These are phyloP conservation scores for Bettongia penicillata DNA, from an alignment of 2,113 vertebrate genomes.

Conservation along the genomic window DNA sequence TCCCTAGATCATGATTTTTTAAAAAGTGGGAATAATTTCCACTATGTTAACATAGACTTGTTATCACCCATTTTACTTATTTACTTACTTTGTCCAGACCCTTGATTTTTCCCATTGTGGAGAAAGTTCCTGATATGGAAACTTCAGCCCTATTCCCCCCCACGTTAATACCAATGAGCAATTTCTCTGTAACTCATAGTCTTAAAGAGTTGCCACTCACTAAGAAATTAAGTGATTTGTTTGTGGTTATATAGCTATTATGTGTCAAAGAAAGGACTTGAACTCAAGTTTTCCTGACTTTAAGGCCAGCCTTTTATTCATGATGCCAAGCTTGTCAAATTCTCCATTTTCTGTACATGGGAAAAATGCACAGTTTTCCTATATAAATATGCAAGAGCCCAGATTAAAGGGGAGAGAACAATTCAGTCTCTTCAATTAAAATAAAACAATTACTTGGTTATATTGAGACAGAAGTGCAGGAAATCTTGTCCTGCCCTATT, in stretches of 20 bases:
- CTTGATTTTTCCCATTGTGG: not conserved
- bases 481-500: constrained; percentile 51
- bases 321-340: not conserved
- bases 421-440: constrained; percentile 63
- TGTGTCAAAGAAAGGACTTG: not conserved
- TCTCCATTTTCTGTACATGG: constrained; percentile 61
- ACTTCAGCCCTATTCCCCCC: not conserved
- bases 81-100: not conserved
- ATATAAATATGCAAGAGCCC: constrained; percentile 42
- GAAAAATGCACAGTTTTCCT: constrained; percentile 73
- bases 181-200: not conserved
- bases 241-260: not conserved
- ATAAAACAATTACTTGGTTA: constrained; percentile 32
- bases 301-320: not conserved
- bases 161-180: not conserved
- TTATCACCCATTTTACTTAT: constrained; percentile 70
- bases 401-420: constrained; percentile 40
- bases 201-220: not conserved
- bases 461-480: constrained; percentile 35
- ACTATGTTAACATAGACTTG: constrained; percentile 38
- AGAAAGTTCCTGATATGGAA: not conserved
- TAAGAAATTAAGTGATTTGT: not conserved
- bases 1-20: constrained; percentile 35
- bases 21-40: constrained; percentile 63
- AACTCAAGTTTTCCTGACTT: not conserved